Evolutionary conservation across 2,888 invertebrate genomes (phyloP).

Genomic region (Sympetrum striolatum): DNA sequence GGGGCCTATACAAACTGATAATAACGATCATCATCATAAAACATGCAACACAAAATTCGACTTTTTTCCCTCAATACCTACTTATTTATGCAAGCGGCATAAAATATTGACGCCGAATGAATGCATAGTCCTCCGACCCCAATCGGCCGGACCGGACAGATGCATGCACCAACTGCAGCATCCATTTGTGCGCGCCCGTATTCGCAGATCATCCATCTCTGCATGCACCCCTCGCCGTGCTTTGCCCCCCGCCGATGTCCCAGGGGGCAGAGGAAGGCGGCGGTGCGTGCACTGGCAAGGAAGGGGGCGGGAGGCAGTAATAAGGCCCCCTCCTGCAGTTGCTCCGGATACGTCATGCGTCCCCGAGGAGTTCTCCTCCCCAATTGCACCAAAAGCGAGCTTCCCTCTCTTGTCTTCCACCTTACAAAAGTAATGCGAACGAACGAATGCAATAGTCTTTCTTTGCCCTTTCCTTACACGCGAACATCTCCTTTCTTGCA

Average conservation of each 20-base stretch:
- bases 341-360: conserved; percentile 36
- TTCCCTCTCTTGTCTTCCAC: conserved; percentile 1
- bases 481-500: background rate
- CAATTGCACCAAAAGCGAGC: conserved; percentile 11
- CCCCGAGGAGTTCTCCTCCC: conserved; percentile 35
- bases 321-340: conserved; percentile 15
- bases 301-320: background rate
- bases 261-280: background rate
- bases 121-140: background rate
- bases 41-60: too few species aligned
- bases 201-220: conserved; percentile 42
- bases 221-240: background rate
- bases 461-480: background rate
- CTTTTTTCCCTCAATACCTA: too few species aligned
- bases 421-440: conserved; percentile 15
- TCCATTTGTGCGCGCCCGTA: background rate
- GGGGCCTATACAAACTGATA: too few species aligned
- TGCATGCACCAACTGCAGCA: background rate
- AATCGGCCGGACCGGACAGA: background rate
- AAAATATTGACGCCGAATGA: too few species aligned
- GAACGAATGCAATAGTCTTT: conserved; percentile 6
- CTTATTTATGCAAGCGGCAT: too few species aligned
- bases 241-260: background rate
- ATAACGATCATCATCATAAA: too few species aligned
- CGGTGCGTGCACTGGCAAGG: background rate